phyloP scores from a whole-genome alignment of 1,140 invertebrate species.

The Tetraneura akinire region DNA sequence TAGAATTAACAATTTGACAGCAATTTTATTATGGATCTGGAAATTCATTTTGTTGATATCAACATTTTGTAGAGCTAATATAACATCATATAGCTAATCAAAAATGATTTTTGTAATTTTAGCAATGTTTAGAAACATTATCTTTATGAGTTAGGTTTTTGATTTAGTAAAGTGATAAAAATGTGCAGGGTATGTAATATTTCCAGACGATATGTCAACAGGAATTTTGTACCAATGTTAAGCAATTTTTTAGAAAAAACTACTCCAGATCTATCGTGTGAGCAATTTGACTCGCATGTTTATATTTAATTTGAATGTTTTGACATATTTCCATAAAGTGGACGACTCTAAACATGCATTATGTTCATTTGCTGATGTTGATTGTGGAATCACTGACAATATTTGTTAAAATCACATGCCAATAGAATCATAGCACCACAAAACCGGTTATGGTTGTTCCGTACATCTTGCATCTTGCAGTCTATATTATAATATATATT shows the following conservation, averaged over 20 bases:
- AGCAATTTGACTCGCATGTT: constrained; percentile 59
- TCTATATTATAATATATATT: no score
- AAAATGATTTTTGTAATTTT: no score
- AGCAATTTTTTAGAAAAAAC: constrained; percentile 58
- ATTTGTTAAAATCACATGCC: no score
- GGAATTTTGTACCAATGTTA: constrained; percentile 58
- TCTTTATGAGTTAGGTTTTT: constrained; percentile 55
- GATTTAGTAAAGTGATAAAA: not conserved
- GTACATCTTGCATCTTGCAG: constrained; percentile 55
- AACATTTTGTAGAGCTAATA: constrained; percentile 59
- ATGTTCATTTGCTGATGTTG: constrained; percentile 60
- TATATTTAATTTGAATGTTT: constrained; percentile 58
- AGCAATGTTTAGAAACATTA: constrained; percentile 57
- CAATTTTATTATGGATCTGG: constrained; percentile 53
- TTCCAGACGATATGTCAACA: constrained; percentile 26
- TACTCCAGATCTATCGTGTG: constrained; percentile 57
- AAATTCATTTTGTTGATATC: constrained; percentile 53
- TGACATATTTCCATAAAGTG: constrained; percentile 56
- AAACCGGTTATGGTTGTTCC: constrained; percentile 51
- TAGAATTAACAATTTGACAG: no score
- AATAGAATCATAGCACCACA: constrained; percentile 59
- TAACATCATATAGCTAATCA: constrained; percentile 56
- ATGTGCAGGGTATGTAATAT: not conserved
- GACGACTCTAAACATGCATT: constrained; percentile 58
- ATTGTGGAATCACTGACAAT: no score